phyloP scores from a whole-genome alignment of 2,888 invertebrate genomes.

The Oxystoma pomonae region DNA sequence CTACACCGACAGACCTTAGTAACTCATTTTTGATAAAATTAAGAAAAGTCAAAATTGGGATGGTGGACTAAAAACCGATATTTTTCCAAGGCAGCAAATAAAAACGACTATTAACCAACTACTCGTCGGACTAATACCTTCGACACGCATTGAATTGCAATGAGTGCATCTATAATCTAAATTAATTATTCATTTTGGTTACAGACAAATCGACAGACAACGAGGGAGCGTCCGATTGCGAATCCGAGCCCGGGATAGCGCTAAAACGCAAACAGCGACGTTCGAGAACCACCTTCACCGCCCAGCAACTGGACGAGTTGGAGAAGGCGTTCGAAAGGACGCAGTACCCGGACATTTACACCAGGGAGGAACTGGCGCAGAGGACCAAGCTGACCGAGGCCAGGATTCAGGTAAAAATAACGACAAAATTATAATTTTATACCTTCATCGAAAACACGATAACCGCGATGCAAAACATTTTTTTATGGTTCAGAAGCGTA shows the following conservation, averaged over 20 bases:
- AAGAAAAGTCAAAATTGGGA: too few relatives aligned
- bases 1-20: too few relatives aligned
- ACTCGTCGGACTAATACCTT: too few relatives aligned
- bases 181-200: conserved; percentile 19
- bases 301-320: conserved; percentile 86
- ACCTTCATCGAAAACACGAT: too few relatives aligned
- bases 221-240: conserved; percentile 64
- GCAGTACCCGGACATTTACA: conserved; percentile 94
- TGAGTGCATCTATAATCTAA: not conserved
- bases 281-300: conserved; percentile 91
- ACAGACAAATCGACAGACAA: conserved; percentile 44
- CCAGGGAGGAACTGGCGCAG: conserved; percentile 87
- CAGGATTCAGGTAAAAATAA: conserved; percentile 91
- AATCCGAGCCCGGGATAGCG: conserved; percentile 87
- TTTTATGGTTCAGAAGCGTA: too few relatives aligned
- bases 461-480: too few relatives aligned
- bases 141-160: too few relatives aligned
- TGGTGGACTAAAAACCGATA: too few relatives aligned
- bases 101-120: too few relatives aligned
- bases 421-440: too few relatives aligned
- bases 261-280: conserved; percentile 87
- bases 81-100: too few relatives aligned
- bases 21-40: too few relatives aligned
- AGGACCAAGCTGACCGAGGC: conserved; percentile 90
- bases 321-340: conserved; percentile 90